phyloP scores from a whole-genome alignment of 1,140 invertebrate genomes.

The Calephelis nemesis region DNA sequence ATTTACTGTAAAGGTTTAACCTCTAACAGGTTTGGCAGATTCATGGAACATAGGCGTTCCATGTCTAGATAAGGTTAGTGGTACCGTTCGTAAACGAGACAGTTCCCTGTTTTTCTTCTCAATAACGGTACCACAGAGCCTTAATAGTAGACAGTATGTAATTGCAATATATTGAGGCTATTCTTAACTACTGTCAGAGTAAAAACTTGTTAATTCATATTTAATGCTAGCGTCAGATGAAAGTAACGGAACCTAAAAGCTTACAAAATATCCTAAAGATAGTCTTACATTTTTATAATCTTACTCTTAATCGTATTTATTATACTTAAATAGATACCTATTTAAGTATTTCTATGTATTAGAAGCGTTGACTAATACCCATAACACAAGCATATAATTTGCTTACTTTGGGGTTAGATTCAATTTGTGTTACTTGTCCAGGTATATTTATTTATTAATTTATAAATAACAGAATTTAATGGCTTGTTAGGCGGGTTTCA shows the following conservation, averaged over 20 bases:
- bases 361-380: too few relatives aligned
- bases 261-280: conserved; percentile 1
- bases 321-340: too few relatives aligned
- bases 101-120: conserved; percentile 43
- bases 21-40: neutral
- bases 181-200: conserved; percentile 38
- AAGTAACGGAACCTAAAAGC: conserved; percentile 22
- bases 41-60: neutral
- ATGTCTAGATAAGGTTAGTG: conserved; percentile 38
- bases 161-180: conserved; percentile 53
- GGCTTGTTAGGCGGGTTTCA: too few relatives aligned
- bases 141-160: conserved; percentile 40
- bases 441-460: too few relatives aligned
- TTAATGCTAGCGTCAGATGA: conserved; percentile 23
- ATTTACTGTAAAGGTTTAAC: neutral
- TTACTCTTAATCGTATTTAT: too few relatives aligned
- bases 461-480: too few relatives aligned
- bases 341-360: too few relatives aligned
- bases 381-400: too few relatives aligned
- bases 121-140: conserved; percentile 41
- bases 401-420: too few relatives aligned
- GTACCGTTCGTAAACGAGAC: conserved; percentile 34
- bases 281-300: neutral
- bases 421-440: too few relatives aligned
- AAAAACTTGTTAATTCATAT: conserved; percentile 50